phyloP scores from a whole-genome alignment of 1,140 invertebrate genomes.

The Brachionus manjavacas region DNA sequence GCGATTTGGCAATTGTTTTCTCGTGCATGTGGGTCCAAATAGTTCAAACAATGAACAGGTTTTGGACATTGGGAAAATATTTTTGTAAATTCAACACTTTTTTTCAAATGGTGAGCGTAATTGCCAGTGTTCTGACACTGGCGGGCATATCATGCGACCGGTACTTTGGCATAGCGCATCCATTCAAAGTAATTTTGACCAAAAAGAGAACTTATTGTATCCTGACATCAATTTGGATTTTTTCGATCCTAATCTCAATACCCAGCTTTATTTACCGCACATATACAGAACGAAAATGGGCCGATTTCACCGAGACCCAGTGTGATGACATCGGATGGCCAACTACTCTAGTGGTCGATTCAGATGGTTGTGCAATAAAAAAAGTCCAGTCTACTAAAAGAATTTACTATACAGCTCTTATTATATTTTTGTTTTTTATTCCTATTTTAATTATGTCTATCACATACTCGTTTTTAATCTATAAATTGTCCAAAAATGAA shows the following conservation, averaged over 20 bases:
- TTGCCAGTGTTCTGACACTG: background rate
- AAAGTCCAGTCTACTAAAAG: conserved; percentile 45
- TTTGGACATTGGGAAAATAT: conserved; percentile 22
- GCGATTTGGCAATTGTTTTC: background rate
- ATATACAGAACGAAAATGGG: background rate
- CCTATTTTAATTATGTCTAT: conserved; percentile 52
- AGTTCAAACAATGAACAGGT: background rate
- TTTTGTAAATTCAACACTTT: conserved; percentile 34
- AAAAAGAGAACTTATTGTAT: background rate
- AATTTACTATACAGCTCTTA: conserved; percentile 51
- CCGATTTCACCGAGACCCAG: background rate
- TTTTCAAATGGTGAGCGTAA: background rate
- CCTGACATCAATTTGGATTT: background rate
- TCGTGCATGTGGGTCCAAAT: conserved; percentile 3
- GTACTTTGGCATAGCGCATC: background rate
- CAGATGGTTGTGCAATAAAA: background rate
- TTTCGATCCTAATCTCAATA: background rate
- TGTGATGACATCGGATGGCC: background rate
- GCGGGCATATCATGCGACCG: background rate
- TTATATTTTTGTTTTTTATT: conserved; percentile 51
- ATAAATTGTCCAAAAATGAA: conserved; percentile 42
- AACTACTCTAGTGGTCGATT: background rate
- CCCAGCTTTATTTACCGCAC: conserved; percentile 16
- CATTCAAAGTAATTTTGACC: background rate
- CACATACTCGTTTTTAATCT: conserved; percentile 52